Evolutionary conservation across 2,888 invertebrate genomes (phyloP).

Genomic region (Hypercompe scribonia): DNA sequence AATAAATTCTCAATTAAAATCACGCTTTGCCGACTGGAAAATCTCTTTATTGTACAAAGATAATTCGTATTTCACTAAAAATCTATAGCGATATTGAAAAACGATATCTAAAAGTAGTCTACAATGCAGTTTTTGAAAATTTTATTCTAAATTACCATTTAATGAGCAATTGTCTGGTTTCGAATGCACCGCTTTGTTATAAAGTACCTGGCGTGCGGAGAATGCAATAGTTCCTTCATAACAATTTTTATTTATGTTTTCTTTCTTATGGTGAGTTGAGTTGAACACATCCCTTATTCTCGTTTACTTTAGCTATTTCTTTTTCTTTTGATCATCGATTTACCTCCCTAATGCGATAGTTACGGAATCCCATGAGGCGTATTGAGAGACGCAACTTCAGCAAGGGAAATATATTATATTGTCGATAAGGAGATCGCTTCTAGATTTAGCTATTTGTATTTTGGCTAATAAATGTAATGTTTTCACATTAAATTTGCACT

Average conservation of each 20-base stretch:
- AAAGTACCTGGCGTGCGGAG: constrained; percentile 39
- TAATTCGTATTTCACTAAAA: constrained; percentile 45
- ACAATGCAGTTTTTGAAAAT: constrained; percentile 60
- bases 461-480: not conserved
- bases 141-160: constrained; percentile 67
- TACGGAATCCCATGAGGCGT: constrained; percentile 18
- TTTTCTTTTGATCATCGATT: constrained; percentile 7
- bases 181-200: constrained; percentile 40
- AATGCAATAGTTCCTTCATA: constrained; percentile 35
- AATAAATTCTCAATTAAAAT: constrained; percentile 29
- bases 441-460: constrained; percentile 7
- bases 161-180: constrained; percentile 59
- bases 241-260: constrained; percentile 18
- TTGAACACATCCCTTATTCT: not conserved
- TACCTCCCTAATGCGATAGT: constrained; percentile 18
- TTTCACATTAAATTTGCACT: not conserved
- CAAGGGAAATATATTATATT: constrained; percentile 2
- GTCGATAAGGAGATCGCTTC: constrained; percentile 2
- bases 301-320: constrained; percentile 2
- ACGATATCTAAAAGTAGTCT: constrained; percentile 57
- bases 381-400: constrained; percentile 9
- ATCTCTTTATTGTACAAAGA: constrained; percentile 46
- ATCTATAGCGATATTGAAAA: constrained; percentile 55
- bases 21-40: constrained; percentile 23
- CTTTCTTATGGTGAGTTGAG: constrained; percentile 4